Percentiles rank a stretch among this genome's conserved stretches.
These are phyloP conservation scores for Amblyopsis rosae DNA, from an alignment of 2,113 vertebrate species.

Conservation along the genomic window DNA sequence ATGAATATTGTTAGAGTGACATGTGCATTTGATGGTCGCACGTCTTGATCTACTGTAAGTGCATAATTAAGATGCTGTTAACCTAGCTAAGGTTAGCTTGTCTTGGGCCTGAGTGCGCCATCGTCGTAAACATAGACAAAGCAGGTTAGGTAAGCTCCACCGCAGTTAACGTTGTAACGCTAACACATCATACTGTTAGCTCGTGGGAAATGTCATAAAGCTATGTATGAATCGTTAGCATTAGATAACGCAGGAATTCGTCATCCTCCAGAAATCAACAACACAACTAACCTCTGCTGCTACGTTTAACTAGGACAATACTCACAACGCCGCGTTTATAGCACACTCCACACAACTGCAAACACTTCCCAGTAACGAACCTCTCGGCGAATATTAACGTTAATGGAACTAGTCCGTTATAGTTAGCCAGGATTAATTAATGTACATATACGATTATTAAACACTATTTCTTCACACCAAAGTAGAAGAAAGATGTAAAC, in stretches of 20 bases:
- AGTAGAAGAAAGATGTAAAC: slow-evolving; percentile 73
- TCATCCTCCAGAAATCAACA: too few species aligned
- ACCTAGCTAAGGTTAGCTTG: slow-evolving; percentile 53
- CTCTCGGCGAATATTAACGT: neutral
- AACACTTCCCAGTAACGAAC: too few species aligned
- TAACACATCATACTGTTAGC: neutral
- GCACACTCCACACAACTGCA: too few species aligned
- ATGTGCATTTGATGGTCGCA: too few species aligned
- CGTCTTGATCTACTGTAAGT: neutral
- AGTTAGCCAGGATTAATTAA: neutral
- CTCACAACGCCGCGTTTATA: too few species aligned
- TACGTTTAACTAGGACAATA: too few species aligned
- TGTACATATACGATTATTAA: slow-evolving; percentile 1
- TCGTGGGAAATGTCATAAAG: too few species aligned
- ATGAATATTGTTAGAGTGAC: neutral
- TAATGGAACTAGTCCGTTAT: neutral
- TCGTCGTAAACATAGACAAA: slow-evolving; percentile 60
- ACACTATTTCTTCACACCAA: slow-evolving; percentile 14
- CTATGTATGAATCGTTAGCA: neutral
- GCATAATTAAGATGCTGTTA: neutral
- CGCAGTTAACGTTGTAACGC: neutral
- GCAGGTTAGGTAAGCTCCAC: slow-evolving; percentile 58
- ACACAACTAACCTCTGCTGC: too few species aligned
- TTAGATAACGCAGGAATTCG: neutral
- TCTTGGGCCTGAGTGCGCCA: slow-evolving; percentile 71